Base-by-base conservation (phyloP, 2,113 vertebrate species). In the Pygoscelis antarcticus region DNA sequence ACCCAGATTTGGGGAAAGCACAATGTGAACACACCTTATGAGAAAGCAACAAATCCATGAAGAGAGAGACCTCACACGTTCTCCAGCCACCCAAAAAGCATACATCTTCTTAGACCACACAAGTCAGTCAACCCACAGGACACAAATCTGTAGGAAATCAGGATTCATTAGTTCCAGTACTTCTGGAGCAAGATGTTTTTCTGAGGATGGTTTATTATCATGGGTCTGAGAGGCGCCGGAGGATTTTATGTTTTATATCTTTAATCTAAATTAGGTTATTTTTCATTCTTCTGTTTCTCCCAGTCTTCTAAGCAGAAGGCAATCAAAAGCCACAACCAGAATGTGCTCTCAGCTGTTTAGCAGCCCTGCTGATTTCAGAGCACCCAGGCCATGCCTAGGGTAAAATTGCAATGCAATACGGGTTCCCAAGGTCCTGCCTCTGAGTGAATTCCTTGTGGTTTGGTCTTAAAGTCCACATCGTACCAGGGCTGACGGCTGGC, bases 131-230 rank as follows among this genome's bases (percentile, higher is more conserved):
- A 90, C 52, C 52, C 89, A 86, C 89, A 85, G 75, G 75, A 83
- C 29, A 92, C 32, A 96, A 83, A 83, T 87, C 81, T 81, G 77
- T 78, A 81, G 77, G 54, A 96, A 94, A 96, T 88, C 61, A 82
- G 42, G 70, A 79, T 94, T 88, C 89, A 83, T 92, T 88, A 79
- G 57, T 79, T 95, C 79, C 52, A 90, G 61, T 68, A 54, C 46
- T 90, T 97, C 25, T 64, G 52, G 32, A 94, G 17, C 38, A 86
- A 88, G 47, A 71, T 55, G 61, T 90, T 88, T 92, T 84, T 79
- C 86, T 90, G 66, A 42, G 38, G 38, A 68, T 88, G 51, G 51
- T 92, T 87, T 87, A 85, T 79, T 69, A 75, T 58, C 1, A 8
- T 18, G 42, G 19, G n/a, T 70, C 42, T 92, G 47, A 76, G 52